Base-by-base conservation (phyloP, 2,113 vertebrate genomes). In the Suncus etruscus region DNA sequence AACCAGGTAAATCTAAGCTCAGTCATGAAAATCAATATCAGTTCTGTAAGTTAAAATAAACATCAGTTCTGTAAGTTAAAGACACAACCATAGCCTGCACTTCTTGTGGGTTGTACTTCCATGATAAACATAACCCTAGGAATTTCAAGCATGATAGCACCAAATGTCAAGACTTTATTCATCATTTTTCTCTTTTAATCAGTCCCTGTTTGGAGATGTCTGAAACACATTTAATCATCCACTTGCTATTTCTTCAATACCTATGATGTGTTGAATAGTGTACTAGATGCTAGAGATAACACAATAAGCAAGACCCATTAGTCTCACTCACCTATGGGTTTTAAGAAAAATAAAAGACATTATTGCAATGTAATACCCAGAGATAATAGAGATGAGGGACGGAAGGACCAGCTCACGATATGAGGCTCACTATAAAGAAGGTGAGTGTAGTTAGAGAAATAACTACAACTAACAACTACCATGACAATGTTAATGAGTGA, bases 1-100 rank as follows among this genome's bases (percentile, higher is more conserved):
- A 95, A 90, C 63, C 85, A 91, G 82, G 93, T 81, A 70, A 89
- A 32, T 65, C 82, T 54, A 65, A 92, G 72, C 76, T 48, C 58
- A 93, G 69, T 61, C 77, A n/a, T 83, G 39, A 90, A 86, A 91
- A 91, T 77, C 89, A 92, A 93, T 86, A 93, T 70, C 66, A 79
- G 83, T 47, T 89, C 83, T 82, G 31, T 68, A 83, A 69, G 50
- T n/a, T 78, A 31, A 2, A 72, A 80, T 82, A 91, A 6, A 27
- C 86, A 93, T 70, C 66, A 79, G 83, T 47, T 89, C 83, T 82
- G 31, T 68, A 83, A 89, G 80, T 45, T 68, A 87, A 83, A 85
- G 61, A 82, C 20, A 29, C 83, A 90, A 85, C 79, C 20, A 22
- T 18, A 63, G 45, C n/a, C 51, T 69, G 78, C 9, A 82, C 90